These are phyloP conservation scores for Calvadosia cruxmelitensis DNA, from an alignment of 30 jellyfish, hydroid and myxozoan species.

Conservation along the genomic window DNA sequence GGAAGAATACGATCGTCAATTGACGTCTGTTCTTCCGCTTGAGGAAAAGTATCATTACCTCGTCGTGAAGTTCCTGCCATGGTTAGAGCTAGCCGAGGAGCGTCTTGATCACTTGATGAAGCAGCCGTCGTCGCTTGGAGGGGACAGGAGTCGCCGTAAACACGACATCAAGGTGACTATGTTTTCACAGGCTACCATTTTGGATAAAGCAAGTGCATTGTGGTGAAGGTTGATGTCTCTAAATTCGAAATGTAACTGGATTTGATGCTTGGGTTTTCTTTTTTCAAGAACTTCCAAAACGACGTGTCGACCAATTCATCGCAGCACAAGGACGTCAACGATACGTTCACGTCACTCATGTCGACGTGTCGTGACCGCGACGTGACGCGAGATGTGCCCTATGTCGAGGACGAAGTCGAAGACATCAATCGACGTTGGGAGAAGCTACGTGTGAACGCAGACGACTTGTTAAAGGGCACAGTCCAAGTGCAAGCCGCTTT, in stretches of 20 bases:
- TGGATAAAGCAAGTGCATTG: too few relatives aligned
- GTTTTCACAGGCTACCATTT: too few relatives aligned
- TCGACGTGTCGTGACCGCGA: slow-evolving; percentile 32
- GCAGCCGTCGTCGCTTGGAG: background rate
- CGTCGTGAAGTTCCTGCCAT: slow-evolving; percentile 51
- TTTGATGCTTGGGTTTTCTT: too few relatives aligned
- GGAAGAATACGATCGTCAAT: slow-evolving; percentile 40
- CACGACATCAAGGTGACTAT: background rate
- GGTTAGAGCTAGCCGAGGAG: slow-evolving; percentile 76
- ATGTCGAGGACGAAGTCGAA: slow-evolving; percentile 46
- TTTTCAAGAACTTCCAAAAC: slow-evolving; percentile 34
- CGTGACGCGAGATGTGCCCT: slow-evolving; percentile 52
- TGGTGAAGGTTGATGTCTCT: too few relatives aligned
- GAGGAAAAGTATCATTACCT: slow-evolving; percentile 63
- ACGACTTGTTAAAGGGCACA: slow-evolving; percentile 29
- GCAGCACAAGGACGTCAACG: slow-evolving; percentile 25
- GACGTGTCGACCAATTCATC: slow-evolving; percentile 55
- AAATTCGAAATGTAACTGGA: too few relatives aligned
- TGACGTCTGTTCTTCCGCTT: slow-evolving; percentile 68
- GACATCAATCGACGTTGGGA: slow-evolving; percentile 78
- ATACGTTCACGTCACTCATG: slow-evolving; percentile 33
- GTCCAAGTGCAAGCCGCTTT: slow-evolving; percentile 31
- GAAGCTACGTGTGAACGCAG: slow-evolving; percentile 19
- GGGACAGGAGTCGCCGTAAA: background rate
- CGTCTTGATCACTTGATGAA: slow-evolving; percentile 10